Evolutionary conservation across 1,140 invertebrate species (phyloP), one percentile per base, ranked within the genome.

Genomic region (Whitmania pigra): DNA sequence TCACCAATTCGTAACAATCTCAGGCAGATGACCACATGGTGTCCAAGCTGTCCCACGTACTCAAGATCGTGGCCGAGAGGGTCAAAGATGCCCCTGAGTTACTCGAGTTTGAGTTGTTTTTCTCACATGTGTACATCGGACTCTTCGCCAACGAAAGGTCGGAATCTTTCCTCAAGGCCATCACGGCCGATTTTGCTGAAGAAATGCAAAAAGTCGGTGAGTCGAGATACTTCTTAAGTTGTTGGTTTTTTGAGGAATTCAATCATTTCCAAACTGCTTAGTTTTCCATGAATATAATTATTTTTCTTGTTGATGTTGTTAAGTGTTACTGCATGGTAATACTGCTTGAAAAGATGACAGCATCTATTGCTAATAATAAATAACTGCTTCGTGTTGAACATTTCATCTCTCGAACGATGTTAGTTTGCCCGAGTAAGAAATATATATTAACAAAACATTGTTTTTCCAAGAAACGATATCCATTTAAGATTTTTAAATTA

Each of bases 91-190:
- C 88, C 49, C 84, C 84, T 75, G 85, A 86, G 57, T 83, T 84
- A n/a, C 81, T 91, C 0, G 87, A 87, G 75, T 79, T 92, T 31
- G 90, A 92, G 77, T 87, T 88, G 1, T 91, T 92, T 78, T 86
- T 89, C 54, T 91, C 89, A 31, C 87, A 87, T 25, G 92, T 92
- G 80, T 92, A 91, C 79, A 90, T 92, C 87, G 90, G 90, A 0
- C 85, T 92, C 25, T 92, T 92, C 82, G 87, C 92, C 9, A 87
- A 87, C 68, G 88, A 92, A 72, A 85, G 88, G 75, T 87, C 89
- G 81, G 88, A 88, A 0, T 87, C 89, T 73, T 87, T 88, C 79
- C 81, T 92, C 22, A 90, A 89, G 78, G 85, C 86, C 74, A 84
- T 92, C 76, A 87, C 89, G 29, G 82, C 88, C 74, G 86, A 88